Percentiles rank a stretch among this genome's conserved stretches.
These are phyloP conservation scores for Eupristina koningsbergeri DNA, from an alignment of 1,140 invertebrate species.

Conservation along the genomic window DNA sequence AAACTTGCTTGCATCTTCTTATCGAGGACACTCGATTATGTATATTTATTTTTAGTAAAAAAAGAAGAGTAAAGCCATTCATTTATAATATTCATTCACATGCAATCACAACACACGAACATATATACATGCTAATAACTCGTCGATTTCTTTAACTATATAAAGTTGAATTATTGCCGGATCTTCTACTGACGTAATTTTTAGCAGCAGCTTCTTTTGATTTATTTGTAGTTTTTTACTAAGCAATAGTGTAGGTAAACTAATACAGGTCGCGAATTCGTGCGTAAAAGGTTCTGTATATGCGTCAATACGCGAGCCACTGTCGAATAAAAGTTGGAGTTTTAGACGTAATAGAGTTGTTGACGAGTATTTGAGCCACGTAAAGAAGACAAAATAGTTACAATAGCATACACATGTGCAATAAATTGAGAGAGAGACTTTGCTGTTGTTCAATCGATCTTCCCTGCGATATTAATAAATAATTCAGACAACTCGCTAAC, in stretches of 20 bases:
- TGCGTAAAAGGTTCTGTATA: background rate
- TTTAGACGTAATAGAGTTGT: background rate
- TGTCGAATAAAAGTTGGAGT: background rate
- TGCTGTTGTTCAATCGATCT: slow-evolving; percentile 28
- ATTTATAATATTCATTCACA: background rate
- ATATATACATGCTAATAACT: background rate
- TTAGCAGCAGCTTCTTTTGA: background rate
- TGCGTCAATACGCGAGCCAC: background rate
- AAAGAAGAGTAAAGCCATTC: background rate
- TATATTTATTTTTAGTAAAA: background rate
- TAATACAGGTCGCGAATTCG: background rate
- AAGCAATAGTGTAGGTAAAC: background rate
- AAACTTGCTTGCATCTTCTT: background rate
- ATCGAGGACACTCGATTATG: background rate
- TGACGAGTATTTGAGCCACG: background rate
- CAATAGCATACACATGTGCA: background rate
- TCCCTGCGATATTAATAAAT: slow-evolving; percentile 6
- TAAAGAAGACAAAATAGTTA: background rate
- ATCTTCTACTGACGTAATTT: background rate
- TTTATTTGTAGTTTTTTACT: background rate
- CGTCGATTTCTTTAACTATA: background rate
- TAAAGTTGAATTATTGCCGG: background rate
- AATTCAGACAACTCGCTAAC: background rate
- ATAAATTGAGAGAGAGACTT: background rate
- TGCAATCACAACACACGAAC: background rate